phyloP scores from a whole-genome alignment of 2,888 invertebrate species.

The Cephonodes hylas region DNA sequence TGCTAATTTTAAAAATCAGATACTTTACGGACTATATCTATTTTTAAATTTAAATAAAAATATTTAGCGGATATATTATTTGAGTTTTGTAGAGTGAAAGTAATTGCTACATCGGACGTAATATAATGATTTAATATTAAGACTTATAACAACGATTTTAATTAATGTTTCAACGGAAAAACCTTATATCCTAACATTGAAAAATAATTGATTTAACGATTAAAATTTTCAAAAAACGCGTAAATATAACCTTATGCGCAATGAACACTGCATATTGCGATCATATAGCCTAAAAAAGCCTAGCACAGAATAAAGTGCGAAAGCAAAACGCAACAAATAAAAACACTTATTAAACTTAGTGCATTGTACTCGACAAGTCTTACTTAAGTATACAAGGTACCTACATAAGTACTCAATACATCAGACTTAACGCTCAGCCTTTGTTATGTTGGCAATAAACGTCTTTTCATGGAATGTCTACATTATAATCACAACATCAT shows the following conservation, averaged over 20 bases:
- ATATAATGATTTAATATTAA: background rate
- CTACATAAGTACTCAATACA: slow-evolving; percentile 37
- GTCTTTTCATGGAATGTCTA: slow-evolving; percentile 75
- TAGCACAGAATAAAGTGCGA: slow-evolving; percentile 31
- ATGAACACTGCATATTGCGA: background rate
- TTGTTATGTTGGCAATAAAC: slow-evolving; percentile 57
- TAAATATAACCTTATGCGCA: background rate
- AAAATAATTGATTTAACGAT: background rate
- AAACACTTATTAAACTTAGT: slow-evolving; percentile 43
- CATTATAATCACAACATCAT: slow-evolving; percentile 64
- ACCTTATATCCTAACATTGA: background rate
- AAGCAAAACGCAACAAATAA: slow-evolving; percentile 50
- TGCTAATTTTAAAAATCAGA: too few relatives aligned
- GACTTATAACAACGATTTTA: too few relatives aligned
- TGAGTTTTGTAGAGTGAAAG: background rate
- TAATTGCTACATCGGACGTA: background rate
- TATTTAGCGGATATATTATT: background rate
- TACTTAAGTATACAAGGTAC: slow-evolving; percentile 52
- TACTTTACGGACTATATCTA: too few relatives aligned
- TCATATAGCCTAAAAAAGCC: slow-evolving; percentile 21
- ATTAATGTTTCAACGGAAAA: background rate
- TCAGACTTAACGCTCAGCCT: slow-evolving; percentile 71
- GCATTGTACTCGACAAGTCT: slow-evolving; percentile 61
- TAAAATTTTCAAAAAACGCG: background rate
- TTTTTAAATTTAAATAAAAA: too few relatives aligned